A percentile compares a stretch with the other conserved stretches of the same genome.
Evolutionary conservation across 2,113 vertebrate species (phyloP).

Genomic region (Peromyscus californicus): DNA sequence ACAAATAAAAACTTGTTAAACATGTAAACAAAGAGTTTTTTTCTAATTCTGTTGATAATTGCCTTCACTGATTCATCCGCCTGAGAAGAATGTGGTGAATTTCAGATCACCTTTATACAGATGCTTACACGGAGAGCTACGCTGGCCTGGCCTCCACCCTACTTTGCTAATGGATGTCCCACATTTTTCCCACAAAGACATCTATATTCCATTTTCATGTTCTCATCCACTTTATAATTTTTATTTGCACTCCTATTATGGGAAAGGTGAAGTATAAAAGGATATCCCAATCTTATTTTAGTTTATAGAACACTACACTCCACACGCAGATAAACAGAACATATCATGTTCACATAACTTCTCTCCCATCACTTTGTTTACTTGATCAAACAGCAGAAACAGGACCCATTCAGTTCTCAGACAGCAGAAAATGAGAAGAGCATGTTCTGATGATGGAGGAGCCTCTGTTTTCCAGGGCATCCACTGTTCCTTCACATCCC

Average conservation of each 20-base stretch:
- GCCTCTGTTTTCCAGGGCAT: neutral
- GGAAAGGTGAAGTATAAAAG: neutral
- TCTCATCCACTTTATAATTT: slow-evolving; percentile 61
- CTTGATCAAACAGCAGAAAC: slow-evolving; percentile 23
- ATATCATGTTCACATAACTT: neutral
- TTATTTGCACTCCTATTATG: slow-evolving; percentile 25
- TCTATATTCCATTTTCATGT: slow-evolving; percentile 58
- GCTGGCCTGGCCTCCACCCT: neutral
- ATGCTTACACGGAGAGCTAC: neutral
- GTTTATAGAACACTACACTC: neutral
- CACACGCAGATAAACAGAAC: slow-evolving; percentile 6
- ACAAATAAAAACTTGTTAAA: neutral
- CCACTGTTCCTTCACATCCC: slow-evolving; percentile 23
- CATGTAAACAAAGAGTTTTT: neutral
- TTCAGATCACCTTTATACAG: neutral
- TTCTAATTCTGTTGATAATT: neutral
- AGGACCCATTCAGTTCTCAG: too few relatives aligned
- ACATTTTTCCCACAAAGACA: slow-evolving; percentile 46
- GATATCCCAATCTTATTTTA: slow-evolving; percentile 36
- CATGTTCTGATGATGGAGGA: neutral
- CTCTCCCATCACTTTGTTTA: neutral
- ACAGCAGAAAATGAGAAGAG: neutral
- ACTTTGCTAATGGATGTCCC: neutral
- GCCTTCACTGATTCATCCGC: neutral
- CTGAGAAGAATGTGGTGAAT: neutral